Conservation (phyloP, 2,113 vertebrate species). For the Ibidorhyncha struthersii region DNA sequence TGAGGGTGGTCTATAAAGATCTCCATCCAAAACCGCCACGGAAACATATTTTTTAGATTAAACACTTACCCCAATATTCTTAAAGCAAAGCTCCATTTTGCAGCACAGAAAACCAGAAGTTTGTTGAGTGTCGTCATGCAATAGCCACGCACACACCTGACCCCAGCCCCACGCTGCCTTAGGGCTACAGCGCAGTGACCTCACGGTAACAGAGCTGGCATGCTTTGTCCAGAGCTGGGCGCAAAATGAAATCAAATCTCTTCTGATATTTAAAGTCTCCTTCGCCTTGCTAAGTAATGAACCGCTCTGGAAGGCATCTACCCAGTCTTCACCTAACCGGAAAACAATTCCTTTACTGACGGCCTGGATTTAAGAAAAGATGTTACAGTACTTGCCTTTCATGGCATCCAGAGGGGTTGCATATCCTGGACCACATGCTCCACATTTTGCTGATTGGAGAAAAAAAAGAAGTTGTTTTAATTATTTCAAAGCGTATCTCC, state of each 20-base stretch:
- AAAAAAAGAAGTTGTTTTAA: background rate
- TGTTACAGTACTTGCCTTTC: constrained; percentile 78
- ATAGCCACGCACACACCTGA: background rate
- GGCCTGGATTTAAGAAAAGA: background rate
- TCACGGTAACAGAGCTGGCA: background rate
- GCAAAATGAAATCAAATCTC: background rate
- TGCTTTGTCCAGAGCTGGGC: background rate
- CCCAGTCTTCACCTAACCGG: background rate
- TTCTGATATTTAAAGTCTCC: background rate
- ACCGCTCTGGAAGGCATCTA: background rate
- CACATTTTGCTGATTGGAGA: constrained; percentile 77
- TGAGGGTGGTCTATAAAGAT: background rate
- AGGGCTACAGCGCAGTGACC: background rate
- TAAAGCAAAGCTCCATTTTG: background rate
- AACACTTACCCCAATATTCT: background rate
- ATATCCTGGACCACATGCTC: constrained; percentile 87
- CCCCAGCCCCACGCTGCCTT: background rate
- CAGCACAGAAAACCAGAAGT: background rate
- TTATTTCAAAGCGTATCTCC: background rate
- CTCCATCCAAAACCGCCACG: background rate
- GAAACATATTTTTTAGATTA: background rate
- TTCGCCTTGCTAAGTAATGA: background rate
- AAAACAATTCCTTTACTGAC: background rate
- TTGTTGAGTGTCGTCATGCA: background rate
- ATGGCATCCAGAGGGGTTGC: constrained; percentile 87